Evolutionary conservation across 2,113 vertebrate species (phyloP).

Genomic region (Dicerorhinus sumatrensis): DNA sequence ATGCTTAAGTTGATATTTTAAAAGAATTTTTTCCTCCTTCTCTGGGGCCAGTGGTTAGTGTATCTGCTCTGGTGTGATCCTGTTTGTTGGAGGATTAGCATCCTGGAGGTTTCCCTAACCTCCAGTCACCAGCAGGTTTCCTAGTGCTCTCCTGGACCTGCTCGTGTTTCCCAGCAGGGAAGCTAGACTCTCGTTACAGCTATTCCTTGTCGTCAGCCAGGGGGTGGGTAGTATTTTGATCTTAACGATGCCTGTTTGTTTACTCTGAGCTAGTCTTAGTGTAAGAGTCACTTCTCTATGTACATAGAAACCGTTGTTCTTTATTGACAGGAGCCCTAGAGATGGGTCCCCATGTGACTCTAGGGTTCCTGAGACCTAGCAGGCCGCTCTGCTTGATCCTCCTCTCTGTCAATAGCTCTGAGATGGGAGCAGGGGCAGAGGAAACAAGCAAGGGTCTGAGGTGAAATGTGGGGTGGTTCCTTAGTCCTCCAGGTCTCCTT

Average conservation of each 20-base stretch:
- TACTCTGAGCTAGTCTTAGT: constrained; percentile 83
- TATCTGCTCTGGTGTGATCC: constrained; percentile 62
- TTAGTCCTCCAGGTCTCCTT: constrained; percentile 69
- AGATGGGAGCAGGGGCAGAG: constrained; percentile 74
- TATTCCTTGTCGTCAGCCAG: constrained; percentile 67
- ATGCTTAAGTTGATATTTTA: background rate
- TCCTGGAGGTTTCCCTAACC: constrained; percentile 68
- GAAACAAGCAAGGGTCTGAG: constrained; percentile 40
- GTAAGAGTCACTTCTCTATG: constrained; percentile 86
- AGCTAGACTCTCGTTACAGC: constrained; percentile 38
- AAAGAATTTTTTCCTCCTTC: background rate
- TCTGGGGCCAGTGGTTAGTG: constrained; percentile 69
- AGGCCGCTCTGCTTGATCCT: constrained; percentile 71
- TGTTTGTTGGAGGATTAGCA: constrained; percentile 60
- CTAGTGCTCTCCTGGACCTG: constrained; percentile 52
- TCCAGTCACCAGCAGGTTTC: constrained; percentile 72
- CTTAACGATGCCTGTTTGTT: constrained; percentile 86
- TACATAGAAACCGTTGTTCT: constrained; percentile 90
- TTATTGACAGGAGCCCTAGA: constrained; percentile 88
- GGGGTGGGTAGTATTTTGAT: constrained; percentile 77
- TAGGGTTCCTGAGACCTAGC: constrained; percentile 80
- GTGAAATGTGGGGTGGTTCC: constrained; percentile 56
- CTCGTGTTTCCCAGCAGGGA: constrained; percentile 66
- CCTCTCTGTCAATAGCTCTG: constrained; percentile 70
- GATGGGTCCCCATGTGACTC: constrained; percentile 86